These are phyloP conservation scores for Xiphophorus maculatus DNA, from an alignment of 2,113 vertebrate species.

Conservation along the genomic window DNA sequence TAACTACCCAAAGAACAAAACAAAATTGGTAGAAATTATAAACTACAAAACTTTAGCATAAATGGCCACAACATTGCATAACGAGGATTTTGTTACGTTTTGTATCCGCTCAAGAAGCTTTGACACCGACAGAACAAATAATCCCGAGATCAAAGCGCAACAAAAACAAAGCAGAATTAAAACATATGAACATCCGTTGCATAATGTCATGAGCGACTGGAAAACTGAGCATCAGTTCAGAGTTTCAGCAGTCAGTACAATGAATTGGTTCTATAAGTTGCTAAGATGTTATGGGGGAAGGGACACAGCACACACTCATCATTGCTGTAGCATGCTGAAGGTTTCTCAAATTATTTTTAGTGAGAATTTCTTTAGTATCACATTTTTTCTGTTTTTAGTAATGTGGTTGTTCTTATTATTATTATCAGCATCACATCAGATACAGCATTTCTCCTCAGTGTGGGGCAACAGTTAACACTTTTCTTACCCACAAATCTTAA, in stretches of 20 bases:
- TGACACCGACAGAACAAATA: constrained; percentile 57
- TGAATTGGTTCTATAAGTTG: not conserved
- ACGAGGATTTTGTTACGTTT: constrained; percentile 53
- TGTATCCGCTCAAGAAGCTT: constrained; percentile 38
- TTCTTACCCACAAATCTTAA: too few relatives aligned
- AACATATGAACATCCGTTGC: not conserved
- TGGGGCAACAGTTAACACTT: too few relatives aligned
- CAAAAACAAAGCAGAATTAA: not conserved
- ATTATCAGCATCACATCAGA: not conserved
- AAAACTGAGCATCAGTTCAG: not conserved
- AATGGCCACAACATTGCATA: constrained; percentile 29
- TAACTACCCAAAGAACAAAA: too few relatives aligned
- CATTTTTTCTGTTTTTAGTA: not conserved
- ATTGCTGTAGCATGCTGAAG: not conserved
- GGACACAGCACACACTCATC: not conserved
- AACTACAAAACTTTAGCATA: too few relatives aligned
- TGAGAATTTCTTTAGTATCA: not conserved
- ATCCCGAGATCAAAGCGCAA: constrained; percentile 51
- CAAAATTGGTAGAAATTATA: too few relatives aligned
- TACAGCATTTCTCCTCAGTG: too few relatives aligned
- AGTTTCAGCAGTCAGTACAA: not conserved
- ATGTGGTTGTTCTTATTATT: not conserved
- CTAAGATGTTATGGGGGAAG: not conserved
- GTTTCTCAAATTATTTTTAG: not conserved
- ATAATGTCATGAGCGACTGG: not conserved